Percentiles rank a stretch among this genome's conserved stretches.
These are phyloP conservation scores for Elysia crispata DNA, from an alignment of 2,888 invertebrate species.

Conservation along the genomic window DNA sequence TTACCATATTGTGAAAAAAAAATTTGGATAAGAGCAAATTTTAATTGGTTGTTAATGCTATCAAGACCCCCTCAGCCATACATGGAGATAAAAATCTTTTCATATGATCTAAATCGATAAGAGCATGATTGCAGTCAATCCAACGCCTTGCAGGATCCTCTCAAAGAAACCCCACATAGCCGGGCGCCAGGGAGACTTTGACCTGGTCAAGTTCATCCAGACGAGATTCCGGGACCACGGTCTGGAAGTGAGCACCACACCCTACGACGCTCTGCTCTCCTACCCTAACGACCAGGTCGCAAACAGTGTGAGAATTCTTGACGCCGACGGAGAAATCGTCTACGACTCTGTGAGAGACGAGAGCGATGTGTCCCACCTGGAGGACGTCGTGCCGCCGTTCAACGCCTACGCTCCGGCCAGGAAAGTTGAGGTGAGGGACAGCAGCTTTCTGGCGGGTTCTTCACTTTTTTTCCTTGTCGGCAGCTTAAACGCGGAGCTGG, in stretches of 20 bases:
- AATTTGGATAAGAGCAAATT: too few species aligned
- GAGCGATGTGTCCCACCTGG: slow-evolving; percentile 26
- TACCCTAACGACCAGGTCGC: slow-evolving; percentile 30
- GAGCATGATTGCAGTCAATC: too few species aligned
- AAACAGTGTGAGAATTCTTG: slow-evolving; percentile 34
- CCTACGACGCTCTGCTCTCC: slow-evolving; percentile 41
- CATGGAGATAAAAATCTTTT: too few species aligned
- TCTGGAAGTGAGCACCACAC: slow-evolving; percentile 36
- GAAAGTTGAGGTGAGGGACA: slow-evolving; percentile 18
- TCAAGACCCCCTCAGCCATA: too few species aligned
- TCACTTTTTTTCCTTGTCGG: too few species aligned
- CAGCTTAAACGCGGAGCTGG: too few species aligned
- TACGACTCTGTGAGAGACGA: slow-evolving; percentile 28
- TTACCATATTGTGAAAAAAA: too few species aligned
- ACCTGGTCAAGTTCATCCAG: slow-evolving; percentile 27
- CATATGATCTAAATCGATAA: too few species aligned
- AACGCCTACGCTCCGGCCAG: slow-evolving; percentile 36
- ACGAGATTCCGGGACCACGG: slow-evolving; percentile 11
- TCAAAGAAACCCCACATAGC: slow-evolving; percentile 40
- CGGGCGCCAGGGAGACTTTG: slow-evolving; percentile 34
- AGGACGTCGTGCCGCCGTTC: slow-evolving; percentile 39
- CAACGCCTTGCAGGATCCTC: not conserved
- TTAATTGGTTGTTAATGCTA: too few species aligned
- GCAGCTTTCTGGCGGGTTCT: too few species aligned
- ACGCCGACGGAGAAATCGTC: slow-evolving; percentile 2